A percentile compares a stretch with the other conserved stretches of the same genome.
phyloP scores from a whole-genome alignment of 1,140 invertebrate species.

The Plectus sambesii region DNA sequence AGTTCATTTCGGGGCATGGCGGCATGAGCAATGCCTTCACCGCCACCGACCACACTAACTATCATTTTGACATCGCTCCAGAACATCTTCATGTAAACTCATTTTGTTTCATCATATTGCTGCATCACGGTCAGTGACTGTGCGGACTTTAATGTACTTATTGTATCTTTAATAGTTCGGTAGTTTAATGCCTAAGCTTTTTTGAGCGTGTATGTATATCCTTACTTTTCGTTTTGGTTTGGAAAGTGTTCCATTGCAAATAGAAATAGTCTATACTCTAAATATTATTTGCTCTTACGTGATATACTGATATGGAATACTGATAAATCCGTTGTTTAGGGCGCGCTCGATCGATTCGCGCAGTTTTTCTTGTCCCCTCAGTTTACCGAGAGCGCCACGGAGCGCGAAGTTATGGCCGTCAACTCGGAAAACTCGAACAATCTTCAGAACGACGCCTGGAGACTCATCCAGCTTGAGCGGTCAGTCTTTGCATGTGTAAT shows the following conservation, averaged over 20 bases:
- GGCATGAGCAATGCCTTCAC: slow-evolving; percentile 80
- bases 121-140: no score
- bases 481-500: no score
- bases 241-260: no score
- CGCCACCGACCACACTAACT: slow-evolving; percentile 74
- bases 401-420: slow-evolving; percentile 84
- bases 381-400: slow-evolving; percentile 77
- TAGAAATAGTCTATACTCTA: no score
- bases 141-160: no score
- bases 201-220: no score
- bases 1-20: slow-evolving; percentile 73
- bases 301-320: no score
- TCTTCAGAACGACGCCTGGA: slow-evolving; percentile 70
- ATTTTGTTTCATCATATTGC: slow-evolving; percentile 14
- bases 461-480: slow-evolving; percentile 73
- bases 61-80: slow-evolving; percentile 83
- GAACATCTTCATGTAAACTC: slow-evolving; percentile 57
- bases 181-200: no score
- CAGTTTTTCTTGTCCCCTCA: slow-evolving; percentile 86
- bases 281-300: no score
- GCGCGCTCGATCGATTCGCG: slow-evolving; percentile 58
- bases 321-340: slow-evolving; percentile 6
- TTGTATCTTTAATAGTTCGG: no score
- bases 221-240: no score
- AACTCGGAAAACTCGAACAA: slow-evolving; percentile 94